Evolutionary conservation across 2,888 invertebrate species (phyloP).

Genomic region (Cheilosia vulpina): DNA sequence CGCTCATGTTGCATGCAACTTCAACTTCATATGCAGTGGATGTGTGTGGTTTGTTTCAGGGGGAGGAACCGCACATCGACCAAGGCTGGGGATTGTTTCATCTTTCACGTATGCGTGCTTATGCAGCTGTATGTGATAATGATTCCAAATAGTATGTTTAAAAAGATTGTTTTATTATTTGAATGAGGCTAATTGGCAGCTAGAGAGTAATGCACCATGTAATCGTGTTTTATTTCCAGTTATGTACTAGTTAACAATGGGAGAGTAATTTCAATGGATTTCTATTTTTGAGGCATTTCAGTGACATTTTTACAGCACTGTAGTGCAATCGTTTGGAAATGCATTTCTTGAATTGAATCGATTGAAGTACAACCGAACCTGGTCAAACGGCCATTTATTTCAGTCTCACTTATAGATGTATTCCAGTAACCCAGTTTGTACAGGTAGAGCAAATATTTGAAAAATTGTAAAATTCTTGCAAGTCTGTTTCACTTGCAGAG

Average conservation of each 20-base stretch:
- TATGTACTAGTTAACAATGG: neutral
- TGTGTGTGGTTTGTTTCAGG: neutral
- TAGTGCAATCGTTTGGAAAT: too few species aligned
- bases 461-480: too few species aligned
- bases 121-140: neutral
- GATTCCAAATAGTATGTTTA: neutral
- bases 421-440: too few species aligned
- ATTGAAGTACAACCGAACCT: too few species aligned
- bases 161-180: slow-evolving; percentile 2
- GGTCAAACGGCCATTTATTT: too few species aligned
- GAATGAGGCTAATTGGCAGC: neutral
- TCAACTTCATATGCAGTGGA: neutral
- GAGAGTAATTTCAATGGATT: neutral
- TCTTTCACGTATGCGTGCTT: neutral
- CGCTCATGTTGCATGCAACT: slow-evolving; percentile 1
- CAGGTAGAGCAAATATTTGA: too few species aligned
- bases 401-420: too few species aligned
- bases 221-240: neutral
- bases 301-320: too few species aligned
- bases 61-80: neutral
- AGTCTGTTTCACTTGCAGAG: too few species aligned
- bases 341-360: too few species aligned
- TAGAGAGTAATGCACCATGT: neutral
- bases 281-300: neutral
- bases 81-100: neutral